Percentiles rank a stretch among this genome's conserved stretches.
phyloP scores from a whole-genome alignment of 2,113 vertebrate genomes.

The Halichoerus grypus region DNA sequence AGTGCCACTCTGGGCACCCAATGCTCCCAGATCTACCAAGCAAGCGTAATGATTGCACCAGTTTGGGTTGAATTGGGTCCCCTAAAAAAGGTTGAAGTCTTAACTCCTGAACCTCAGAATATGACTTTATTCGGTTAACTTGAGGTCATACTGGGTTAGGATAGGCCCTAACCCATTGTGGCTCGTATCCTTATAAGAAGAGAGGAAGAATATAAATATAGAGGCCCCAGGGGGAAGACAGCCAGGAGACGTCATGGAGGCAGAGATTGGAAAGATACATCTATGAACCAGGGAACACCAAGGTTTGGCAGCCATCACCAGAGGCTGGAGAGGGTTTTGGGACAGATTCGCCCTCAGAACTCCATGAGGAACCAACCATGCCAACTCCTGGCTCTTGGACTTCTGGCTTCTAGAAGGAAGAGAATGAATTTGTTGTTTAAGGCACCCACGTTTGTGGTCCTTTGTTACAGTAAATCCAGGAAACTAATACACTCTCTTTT shows the following conservation, averaged over 20 bases:
- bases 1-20: no score
- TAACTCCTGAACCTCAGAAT: not conserved
- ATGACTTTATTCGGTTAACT: not conserved
- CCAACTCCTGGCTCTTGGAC: no score
- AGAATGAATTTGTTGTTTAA: no score
- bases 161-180: not conserved
- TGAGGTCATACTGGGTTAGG: not conserved
- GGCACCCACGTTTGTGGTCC: fast-evolving
- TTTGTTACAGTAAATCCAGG: not conserved
- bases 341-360: fast-evolving
- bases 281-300: fast-evolving
- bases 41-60: not conserved
- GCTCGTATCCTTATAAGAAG: not conserved
- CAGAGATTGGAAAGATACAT: fast-evolving
- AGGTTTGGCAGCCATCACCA: not conserved
- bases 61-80: not conserved
- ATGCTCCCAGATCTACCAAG: not conserved
- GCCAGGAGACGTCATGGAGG: fast-evolving
- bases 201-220: not conserved
- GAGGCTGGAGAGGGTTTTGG: fast-evolving
- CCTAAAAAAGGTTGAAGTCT: not conserved
- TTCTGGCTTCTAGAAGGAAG: not conserved
- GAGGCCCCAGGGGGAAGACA: not conserved
- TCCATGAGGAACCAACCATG: not conserved
- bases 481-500: fast-evolving